Base-by-base conservation (phyloP, 2,797 vertebrate species). In the Hyperoplus immaculatus region DNA sequence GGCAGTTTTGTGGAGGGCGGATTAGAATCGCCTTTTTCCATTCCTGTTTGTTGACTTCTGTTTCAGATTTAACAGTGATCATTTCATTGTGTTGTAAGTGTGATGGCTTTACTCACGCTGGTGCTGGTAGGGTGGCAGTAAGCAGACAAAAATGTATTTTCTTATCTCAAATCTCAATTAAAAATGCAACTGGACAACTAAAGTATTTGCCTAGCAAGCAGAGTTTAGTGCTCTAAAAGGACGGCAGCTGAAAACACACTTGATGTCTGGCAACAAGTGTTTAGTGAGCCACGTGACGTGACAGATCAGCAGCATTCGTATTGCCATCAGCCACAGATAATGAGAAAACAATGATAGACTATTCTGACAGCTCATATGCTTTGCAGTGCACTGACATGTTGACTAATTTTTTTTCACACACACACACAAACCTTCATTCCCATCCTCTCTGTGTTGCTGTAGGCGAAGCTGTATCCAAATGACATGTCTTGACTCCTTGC, bases 401-500 rank as follows among this genome's bases (percentile, higher is more conserved):
- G 8, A 50, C 16, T 9, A 16, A 13, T 42, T 36, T 15, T 49
- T 45, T 46, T 63, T 73, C 57, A 15, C 29, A 29, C 29, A 29
- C 29, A 29, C 29, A 29, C 38, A 64, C 43, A 38, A 8, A 53
- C 36, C 42, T 73, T 63, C 53, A 15, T 56, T 68, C 69, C 43
- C 3, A 36, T 80, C 36, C 38, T 80, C 50, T 81, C 29, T 69
- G 49, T 46, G 65, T 21, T 58, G 55, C 62, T 81, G 84, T 61
- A 75, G 77, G 16, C 43, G 63, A 45, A 46, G 69, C 60, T 74
- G 15, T 46, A 66, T 76, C 21, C 79, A 87, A 87, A 84, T 93
- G 86, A 91, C 91, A 92, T 83, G 83, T 89, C 89, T 29, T 89
- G 70, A 67, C 80, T 78, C 62, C 43, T 78, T 3, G 12, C 10